Evolutionary conservation across 2,113 vertebrate species (phyloP).

Genomic region (Albula goreensis): DNA sequence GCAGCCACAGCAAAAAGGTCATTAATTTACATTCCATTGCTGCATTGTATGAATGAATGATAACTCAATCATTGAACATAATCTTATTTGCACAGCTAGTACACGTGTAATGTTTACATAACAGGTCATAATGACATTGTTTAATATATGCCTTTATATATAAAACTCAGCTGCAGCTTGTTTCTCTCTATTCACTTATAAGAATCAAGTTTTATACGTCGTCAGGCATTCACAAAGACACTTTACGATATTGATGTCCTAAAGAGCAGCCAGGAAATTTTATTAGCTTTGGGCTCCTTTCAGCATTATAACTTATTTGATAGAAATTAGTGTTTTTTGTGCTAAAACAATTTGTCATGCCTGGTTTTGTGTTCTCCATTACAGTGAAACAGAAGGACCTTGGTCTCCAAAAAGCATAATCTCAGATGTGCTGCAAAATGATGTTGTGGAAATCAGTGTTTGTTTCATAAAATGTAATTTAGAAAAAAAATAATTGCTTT

Average conservation of each 20-base stretch:
- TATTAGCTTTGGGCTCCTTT: no score
- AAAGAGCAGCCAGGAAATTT: neutral
- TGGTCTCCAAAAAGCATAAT: no score
- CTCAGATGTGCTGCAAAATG: no score
- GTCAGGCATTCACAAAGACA: neutral
- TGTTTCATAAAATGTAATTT: no score
- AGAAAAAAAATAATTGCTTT: no score
- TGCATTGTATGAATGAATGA: neutral
- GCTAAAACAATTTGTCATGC: no score
- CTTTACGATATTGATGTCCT: neutral
- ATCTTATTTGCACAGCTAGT: neutral
- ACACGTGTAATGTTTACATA: neutral
- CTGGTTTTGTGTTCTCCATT: no score
- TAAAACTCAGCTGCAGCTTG: neutral
- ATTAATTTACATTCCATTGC: neutral
- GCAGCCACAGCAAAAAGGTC: neutral
- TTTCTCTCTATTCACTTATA: neutral
- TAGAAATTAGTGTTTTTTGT: no score
- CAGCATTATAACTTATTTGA: no score
- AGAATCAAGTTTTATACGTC: neutral
- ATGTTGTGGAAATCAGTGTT: no score
- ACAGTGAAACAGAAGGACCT: no score
- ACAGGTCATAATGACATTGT: neutral
- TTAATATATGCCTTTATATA: neutral
- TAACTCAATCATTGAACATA: neutral